Base-by-base conservation (phyloP, 2,888 invertebrate species). In the Acrobasis suavella region DNA sequence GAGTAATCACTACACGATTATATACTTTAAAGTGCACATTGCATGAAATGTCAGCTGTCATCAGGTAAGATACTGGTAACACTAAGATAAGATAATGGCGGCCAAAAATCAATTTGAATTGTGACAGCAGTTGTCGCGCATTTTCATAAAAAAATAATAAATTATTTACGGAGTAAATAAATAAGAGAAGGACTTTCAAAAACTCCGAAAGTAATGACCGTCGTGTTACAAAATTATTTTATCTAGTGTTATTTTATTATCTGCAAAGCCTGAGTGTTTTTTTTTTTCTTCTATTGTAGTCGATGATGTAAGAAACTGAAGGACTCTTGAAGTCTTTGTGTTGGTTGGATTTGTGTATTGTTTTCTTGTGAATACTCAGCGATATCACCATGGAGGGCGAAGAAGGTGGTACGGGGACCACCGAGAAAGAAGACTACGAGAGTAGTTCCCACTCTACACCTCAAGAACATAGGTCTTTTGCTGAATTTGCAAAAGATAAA, bases 231-330 rank as follows among this genome's bases (percentile, higher is more conserved):
- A n/a, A 14, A 46, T 46, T 46, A n/a, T 46, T 46, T 46, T 54
- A 38, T 38, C n/a, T 38, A 54, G 37, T 54, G 38, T 50, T 22
- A 54, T 22, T 2, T 54, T n/a, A 38, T 54, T n/a, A n/a, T 8
- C n/a, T 22, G 16, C 46, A 22, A 6, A 8, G 9, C 14, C 12
- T 14, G 0, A 16, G 37, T 38, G 38, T 5, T 58, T 56, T 62
- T n/a, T 66, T 62, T 62, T 55, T 62, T 60, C 73, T 71, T 71
- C 74, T 88, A 85, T 84, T 85, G 76, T 85, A 72, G 81, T 83
- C 83, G 92, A 90, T 92, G 92, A 92, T 92, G 92, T 92, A 92
- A 92, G 91, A 86, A 81, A 83, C 70, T 81, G 83, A 87, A 87
- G 85, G 84, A 79, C 82, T 78, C 46, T 69, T 64, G 58, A 63